Conservation (phyloP, 2,113 vertebrate species). For the Gobio gobio region DNA sequence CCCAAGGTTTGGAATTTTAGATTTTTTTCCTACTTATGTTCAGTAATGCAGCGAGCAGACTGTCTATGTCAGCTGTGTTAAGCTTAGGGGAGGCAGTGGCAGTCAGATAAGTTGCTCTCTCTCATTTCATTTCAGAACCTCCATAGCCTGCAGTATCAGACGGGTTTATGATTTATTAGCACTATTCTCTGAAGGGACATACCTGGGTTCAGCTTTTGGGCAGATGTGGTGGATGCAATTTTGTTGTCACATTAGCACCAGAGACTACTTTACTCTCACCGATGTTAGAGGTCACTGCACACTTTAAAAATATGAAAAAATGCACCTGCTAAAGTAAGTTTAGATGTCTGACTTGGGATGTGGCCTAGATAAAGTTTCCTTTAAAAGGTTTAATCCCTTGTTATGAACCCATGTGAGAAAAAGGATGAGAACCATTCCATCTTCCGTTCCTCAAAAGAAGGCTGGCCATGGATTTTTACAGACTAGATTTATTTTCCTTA, state of each 20-base stretch:
- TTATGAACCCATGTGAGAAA: background rate
- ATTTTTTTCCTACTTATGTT: background rate
- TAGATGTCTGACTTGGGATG: conserved; percentile 15
- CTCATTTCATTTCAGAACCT: conserved; percentile 37
- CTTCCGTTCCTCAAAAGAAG: background rate
- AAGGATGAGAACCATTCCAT: background rate
- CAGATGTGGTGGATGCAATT: conserved; percentile 43
- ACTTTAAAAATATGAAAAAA: background rate
- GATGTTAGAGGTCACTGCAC: background rate
- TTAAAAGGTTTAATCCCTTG: background rate
- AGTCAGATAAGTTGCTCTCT: conserved; percentile 37
- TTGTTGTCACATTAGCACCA: conserved; percentile 26
- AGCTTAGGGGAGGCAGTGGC: conserved; percentile 34
- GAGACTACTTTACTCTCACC: background rate
- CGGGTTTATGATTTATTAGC: conserved; percentile 44
- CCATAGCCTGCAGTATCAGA: conserved; percentile 33
- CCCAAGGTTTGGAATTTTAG: background rate
- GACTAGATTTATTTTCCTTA: background rate
- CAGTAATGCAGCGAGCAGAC: conserved; percentile 10
- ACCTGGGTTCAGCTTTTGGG: conserved; percentile 38
- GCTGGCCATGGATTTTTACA: too few species aligned
- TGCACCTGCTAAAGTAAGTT: background rate
- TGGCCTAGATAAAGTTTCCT: background rate
- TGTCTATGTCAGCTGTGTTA: conserved; percentile 26
- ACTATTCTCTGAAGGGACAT: conserved; percentile 17